Evolutionary conservation across 2,113 vertebrate species (phyloP).

Genomic region (Menidia beryllina): DNA sequence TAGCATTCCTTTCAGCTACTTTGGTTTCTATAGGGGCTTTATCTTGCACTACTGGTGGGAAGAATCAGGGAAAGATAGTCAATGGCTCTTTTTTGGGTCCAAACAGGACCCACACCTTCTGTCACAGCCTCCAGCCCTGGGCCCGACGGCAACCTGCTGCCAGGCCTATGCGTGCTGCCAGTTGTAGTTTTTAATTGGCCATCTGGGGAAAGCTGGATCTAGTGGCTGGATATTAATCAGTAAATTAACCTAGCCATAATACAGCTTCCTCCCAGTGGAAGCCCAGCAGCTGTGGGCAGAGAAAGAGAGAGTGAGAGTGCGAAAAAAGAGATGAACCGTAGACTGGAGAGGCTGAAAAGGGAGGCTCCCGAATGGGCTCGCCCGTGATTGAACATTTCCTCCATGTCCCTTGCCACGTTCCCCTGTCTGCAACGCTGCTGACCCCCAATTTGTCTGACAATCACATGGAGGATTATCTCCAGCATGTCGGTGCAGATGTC

Average conservation of each 20-base stretch:
- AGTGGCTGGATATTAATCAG: constrained; percentile 99
- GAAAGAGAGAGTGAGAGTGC: constrained; percentile 64
- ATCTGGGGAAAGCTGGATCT: constrained; percentile 99
- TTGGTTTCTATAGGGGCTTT: constrained; percentile 40
- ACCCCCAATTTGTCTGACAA: constrained; percentile 94
- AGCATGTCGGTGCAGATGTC: constrained; percentile 90
- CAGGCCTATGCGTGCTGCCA: constrained; percentile 92
- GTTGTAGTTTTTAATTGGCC: constrained; percentile 99
- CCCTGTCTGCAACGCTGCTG: constrained; percentile 86
- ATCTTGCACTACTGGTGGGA: constrained; percentile 82
- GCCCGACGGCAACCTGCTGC: constrained; percentile 94
- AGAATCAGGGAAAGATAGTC: constrained; percentile 82
- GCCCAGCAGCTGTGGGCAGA: constrained; percentile 85
- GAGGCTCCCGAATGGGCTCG: constrained; percentile 78
- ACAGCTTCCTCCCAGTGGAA: constrained; percentile 93
- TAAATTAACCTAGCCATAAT: constrained; percentile 99
- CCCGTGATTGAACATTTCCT: constrained; percentile 85
- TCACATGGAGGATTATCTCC: constrained; percentile 85
- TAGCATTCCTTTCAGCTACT: constrained; percentile 17
- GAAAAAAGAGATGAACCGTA: constrained; percentile 70
- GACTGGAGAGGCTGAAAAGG: constrained; percentile 84
- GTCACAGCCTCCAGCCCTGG: constrained; percentile 91
- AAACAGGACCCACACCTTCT: constrained; percentile 88
- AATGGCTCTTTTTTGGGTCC: constrained; percentile 70
- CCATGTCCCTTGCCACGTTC: constrained; percentile 80